Evolutionary conservation across 2,797 vertebrate genomes (phyloP), one percentile per base, ranked within the genome.

Genomic region (Discoglossus pictus): DNA sequence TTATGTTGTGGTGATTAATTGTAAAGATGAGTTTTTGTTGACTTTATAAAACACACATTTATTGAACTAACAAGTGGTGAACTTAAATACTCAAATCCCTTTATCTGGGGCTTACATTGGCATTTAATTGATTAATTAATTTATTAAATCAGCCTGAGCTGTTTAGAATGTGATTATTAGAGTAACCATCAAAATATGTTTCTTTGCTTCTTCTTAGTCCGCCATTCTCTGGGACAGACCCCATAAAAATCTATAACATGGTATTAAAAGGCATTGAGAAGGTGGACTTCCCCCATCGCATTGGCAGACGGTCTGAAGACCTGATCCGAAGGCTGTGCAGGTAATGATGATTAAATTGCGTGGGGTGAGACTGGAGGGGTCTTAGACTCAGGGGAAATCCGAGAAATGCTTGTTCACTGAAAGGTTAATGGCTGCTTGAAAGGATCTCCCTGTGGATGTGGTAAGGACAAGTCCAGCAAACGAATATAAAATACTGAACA

Each of bases 171-270:
- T n/a, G n/a, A n/a, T n/a, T n/a, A n/a, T n/a, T n/a, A n/a, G n/a
- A n/a, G n/a, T n/a, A n/a, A n/a, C n/a, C n/a, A n/a, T n/a, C n/a
- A n/a, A n/a, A n/a, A n/a, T n/a, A n/a, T n/a, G n/a, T 23, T 13
- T 27, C 18, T 17, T 40, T 31, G n/a, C 20, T 16, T 54, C 56
- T 21, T 16, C 8, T 23, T 74, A 91, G 90, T 35, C 90, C 90
- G 3, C 90, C 90, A 5, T 92, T 92, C 69, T 66, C 80, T 42
- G 90, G 90, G 31, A 77, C 87, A 9, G 90, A 92, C 73, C 89
- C 88, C 18, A 91, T 92, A 48, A 88, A 89, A 77, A 89, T 90
- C 72, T 91, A 92, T 80, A 91, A 89, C 44, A 89, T 86, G 88
- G 87, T 90, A 52, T 84, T 92, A n/a, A 85, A 88, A 31, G 90